Conservation (phyloP, 1,140 invertebrate species). For the Drosophila athabasca region DNA sequence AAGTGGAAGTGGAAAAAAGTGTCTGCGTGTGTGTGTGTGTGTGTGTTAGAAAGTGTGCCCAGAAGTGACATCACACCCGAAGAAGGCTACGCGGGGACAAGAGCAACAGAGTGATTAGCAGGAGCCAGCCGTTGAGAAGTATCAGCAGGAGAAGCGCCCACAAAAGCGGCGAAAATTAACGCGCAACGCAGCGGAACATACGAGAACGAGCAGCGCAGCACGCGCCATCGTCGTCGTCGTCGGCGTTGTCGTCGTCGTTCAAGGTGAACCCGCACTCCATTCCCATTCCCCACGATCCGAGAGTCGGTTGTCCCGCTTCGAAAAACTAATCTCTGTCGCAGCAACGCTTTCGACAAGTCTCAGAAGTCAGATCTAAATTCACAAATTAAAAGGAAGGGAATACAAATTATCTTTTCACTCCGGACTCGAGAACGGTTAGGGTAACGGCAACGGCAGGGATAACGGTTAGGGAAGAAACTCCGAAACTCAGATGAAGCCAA, state of each 20-base stretch:
- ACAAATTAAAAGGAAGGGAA: slow-evolving; percentile 41
- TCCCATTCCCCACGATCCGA: neutral
- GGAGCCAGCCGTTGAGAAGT: slow-evolving; percentile 2
- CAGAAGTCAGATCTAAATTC: slow-evolving; percentile 33
- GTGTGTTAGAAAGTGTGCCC: slow-evolving; percentile 63
- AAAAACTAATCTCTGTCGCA: slow-evolving; percentile 39
- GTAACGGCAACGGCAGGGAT: slow-evolving; percentile 26
- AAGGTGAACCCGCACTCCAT: slow-evolving; percentile 53
- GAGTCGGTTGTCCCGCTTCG: slow-evolving; percentile 6
- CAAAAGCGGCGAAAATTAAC: slow-evolving; percentile 4
- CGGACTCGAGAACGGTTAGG: slow-evolving; percentile 25
- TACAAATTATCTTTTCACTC: slow-evolving; percentile 55
- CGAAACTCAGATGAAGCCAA: slow-evolving; percentile 69
- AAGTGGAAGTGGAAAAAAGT: slow-evolving; percentile 54
- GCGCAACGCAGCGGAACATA: slow-evolving; percentile 52
- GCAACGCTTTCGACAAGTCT: slow-evolving; percentile 34
- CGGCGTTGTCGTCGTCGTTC: slow-evolving; percentile 20
- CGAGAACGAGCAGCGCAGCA: slow-evolving; percentile 53
- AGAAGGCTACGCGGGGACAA: slow-evolving; percentile 16
- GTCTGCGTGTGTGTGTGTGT: slow-evolving; percentile 43
- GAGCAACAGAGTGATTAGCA: slow-evolving; percentile 15
- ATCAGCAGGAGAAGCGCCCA: neutral
- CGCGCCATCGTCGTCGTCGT: slow-evolving; percentile 38
- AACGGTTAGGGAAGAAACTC: slow-evolving; percentile 12
- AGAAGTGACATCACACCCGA: slow-evolving; percentile 75